phyloP scores from a whole-genome alignment of 2,888 invertebrate genomes.

The Prosapia bicincta region DNA sequence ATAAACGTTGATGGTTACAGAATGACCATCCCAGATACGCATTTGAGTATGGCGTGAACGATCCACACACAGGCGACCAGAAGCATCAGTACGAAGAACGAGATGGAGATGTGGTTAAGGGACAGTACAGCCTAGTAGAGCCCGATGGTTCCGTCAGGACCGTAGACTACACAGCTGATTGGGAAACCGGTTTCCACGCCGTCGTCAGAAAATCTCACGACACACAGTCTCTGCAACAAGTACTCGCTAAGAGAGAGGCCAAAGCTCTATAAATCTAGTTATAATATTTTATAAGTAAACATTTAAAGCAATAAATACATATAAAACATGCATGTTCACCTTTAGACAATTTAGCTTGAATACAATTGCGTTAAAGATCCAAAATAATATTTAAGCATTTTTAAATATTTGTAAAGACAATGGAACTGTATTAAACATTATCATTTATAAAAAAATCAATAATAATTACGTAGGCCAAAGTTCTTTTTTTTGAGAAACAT shows the following conservation, averaged over 20 bases:
- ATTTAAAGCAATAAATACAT: neutral
- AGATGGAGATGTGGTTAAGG: slow-evolving; percentile 69
- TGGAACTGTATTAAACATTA: too few relatives aligned
- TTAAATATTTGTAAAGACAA: too few relatives aligned
- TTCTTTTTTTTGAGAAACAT: too few relatives aligned
- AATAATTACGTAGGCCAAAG: too few relatives aligned
- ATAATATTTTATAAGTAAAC: neutral
- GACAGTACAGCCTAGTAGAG: slow-evolving; percentile 54
- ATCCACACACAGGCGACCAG: slow-evolving; percentile 69
- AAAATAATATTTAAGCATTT: too few relatives aligned
- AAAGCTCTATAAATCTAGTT: neutral
- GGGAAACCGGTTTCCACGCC: slow-evolving; percentile 76
- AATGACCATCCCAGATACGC: slow-evolving; percentile 53
- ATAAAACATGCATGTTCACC: too few relatives aligned
- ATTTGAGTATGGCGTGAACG: slow-evolving; percentile 69
- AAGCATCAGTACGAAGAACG: slow-evolving; percentile 70
- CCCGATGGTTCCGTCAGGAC: slow-evolving; percentile 72
- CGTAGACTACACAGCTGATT: slow-evolving; percentile 71
- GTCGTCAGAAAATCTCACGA: slow-evolving; percentile 48
- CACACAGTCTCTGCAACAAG: slow-evolving; percentile 25
- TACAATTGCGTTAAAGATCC: too few relatives aligned
- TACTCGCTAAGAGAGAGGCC: slow-evolving; percentile 26
- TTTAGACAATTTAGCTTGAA: too few relatives aligned
- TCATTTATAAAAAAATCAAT: too few relatives aligned
- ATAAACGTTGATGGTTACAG: too few relatives aligned